phyloP scores from a whole-genome alignment of 2,113 vertebrate species.

The Xiphorhynchus elegans region DNA sequence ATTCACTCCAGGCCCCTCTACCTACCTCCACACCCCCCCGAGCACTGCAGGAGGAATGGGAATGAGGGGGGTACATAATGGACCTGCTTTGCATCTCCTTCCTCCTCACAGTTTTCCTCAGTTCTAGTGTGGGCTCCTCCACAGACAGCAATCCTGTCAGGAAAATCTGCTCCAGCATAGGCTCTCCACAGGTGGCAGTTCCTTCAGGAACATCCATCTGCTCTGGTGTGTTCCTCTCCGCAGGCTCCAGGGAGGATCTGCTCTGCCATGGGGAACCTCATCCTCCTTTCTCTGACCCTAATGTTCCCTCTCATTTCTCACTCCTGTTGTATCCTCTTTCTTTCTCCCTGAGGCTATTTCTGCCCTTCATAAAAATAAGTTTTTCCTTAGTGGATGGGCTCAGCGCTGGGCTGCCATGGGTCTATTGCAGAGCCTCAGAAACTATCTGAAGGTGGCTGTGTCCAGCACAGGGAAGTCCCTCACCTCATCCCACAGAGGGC shows the following conservation, averaged over 20 bases:
- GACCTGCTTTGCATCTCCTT: neutral
- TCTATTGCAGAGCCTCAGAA: neutral
- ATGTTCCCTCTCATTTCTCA: neutral
- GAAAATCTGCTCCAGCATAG: neutral
- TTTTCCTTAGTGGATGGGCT: neutral
- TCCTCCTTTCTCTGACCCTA: neutral
- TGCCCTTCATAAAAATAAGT: neutral
- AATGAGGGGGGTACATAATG: accelerated
- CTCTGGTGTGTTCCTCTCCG: neutral
- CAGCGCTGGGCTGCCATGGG: neutral
- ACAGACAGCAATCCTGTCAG: neutral
- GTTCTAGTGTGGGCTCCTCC: neutral
- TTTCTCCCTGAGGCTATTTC: neutral
- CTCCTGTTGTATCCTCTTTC: neutral
- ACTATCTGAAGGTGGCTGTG: neutral
- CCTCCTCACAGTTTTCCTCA: neutral
- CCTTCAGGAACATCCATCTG: constrained; percentile 30
- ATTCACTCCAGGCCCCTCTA: neutral
- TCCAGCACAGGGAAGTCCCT: neutral
- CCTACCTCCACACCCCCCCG: accelerated
- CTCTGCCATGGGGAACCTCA: neutral
- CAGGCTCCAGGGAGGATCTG: neutral
- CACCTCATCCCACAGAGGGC: neutral
- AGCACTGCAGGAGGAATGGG: neutral
- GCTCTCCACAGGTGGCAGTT: constrained; percentile 6